Conservation (phyloP, 2,888 invertebrate species). For the Drosophila meridiana region DNA sequence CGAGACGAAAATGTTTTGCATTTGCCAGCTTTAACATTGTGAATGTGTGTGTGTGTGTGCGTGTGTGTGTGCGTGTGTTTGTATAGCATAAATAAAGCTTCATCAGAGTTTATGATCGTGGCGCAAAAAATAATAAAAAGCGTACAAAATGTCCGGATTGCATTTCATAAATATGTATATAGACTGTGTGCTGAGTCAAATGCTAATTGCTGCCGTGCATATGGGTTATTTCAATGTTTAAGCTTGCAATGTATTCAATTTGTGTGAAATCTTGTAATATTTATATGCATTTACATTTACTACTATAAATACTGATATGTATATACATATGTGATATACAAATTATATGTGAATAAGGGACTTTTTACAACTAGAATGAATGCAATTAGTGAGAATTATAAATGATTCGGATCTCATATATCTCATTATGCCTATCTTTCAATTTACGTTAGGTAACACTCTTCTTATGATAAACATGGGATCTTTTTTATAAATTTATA, state of each 20-base stretch:
- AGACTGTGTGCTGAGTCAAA: slow-evolving; percentile 6
- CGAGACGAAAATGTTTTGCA: slow-evolving; percentile 49
- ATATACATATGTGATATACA: neutral
- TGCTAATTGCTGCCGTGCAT: slow-evolving; percentile 20
- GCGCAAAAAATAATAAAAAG: slow-evolving; percentile 21
- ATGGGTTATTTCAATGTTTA: neutral
- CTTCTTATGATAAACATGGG: too few species aligned
- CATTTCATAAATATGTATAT: slow-evolving; percentile 27
- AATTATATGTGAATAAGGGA: neutral
- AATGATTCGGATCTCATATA: too few species aligned
- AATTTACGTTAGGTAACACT: too few species aligned
- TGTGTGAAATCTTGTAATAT: neutral
- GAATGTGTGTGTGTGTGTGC: slow-evolving; percentile 16
- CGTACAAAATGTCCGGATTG: neutral
- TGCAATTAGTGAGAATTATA: too few species aligned
- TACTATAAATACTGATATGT: neutral
- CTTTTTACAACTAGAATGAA: neutral
- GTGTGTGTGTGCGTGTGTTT: slow-evolving; percentile 14
- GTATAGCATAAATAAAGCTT: slow-evolving; percentile 26
- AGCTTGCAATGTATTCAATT: slow-evolving; percentile 8
- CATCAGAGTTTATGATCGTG: slow-evolving; percentile 41
- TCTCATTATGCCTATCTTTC: too few species aligned
- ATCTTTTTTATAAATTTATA: too few species aligned
- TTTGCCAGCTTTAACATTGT: slow-evolving; percentile 51
- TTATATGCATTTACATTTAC: neutral